Percentiles rank a stretch among this genome's conserved stretches.
phyloP scores from a whole-genome alignment of 2,888 invertebrate species.

The Gisinianus flammeolus region DNA sequence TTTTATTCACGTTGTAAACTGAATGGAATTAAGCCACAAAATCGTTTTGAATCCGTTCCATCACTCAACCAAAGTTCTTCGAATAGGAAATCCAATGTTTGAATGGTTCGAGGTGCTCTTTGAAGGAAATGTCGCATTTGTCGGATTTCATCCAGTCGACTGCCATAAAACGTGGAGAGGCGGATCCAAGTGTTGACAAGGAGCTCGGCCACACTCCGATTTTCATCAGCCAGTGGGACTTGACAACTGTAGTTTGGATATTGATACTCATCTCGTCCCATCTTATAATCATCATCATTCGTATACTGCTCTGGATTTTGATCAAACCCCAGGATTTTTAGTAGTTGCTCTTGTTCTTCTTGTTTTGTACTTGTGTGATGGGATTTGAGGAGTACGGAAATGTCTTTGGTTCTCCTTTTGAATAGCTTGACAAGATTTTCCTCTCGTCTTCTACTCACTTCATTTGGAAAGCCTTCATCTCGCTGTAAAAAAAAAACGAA shows the following conservation, averaged over 20 bases:
- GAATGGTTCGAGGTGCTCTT: slow-evolving; percentile 33
- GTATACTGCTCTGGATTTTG: no score
- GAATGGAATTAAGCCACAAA: slow-evolving; percentile 44
- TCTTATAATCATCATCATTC: background rate
- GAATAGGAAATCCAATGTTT: slow-evolving; percentile 51
- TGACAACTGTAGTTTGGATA: no score
- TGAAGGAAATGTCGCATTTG: slow-evolving; percentile 44
- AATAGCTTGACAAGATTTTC: background rate
- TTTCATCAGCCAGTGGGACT: no score
- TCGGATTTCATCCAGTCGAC: slow-evolving; percentile 44
- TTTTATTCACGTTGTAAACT: slow-evolving; percentile 43
- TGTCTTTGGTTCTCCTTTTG: background rate
- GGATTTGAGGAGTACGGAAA: no score
- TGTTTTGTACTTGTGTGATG: background rate
- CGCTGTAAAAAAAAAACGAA: background rate
- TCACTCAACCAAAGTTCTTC: slow-evolving; percentile 43
- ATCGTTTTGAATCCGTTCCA: slow-evolving; percentile 41
- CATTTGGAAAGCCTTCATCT: background rate
- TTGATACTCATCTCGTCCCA: no score
- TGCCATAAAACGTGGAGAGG: slow-evolving; percentile 50
- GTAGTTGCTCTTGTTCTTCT: background rate
- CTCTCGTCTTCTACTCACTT: background rate
- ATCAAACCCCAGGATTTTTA: no score
- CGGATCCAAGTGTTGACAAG: slow-evolving; percentile 53
- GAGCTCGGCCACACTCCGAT: no score